Evolutionary conservation across 2,113 vertebrate species (phyloP), one percentile per base, ranked within the genome.

Genomic region (western clawed frog (Xenopus tropicalis)): DNA sequence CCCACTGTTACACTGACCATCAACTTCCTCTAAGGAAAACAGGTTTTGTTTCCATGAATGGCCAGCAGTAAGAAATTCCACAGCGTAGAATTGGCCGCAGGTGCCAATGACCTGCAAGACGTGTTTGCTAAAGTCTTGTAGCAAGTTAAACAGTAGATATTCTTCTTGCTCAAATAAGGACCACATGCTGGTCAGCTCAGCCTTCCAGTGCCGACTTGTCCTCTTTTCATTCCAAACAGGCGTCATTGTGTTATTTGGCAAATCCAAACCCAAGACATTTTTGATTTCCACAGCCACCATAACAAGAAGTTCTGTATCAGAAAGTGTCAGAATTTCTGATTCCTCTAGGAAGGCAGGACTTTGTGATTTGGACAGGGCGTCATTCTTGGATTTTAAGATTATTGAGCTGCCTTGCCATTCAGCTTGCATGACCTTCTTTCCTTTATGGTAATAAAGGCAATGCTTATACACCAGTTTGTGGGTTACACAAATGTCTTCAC

Each of bases 71-170:
- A 99, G 88, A 79, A 89, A 93, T 85, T 99, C 97, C 77, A 99
- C 95, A 0, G 95, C 95, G 5, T 99, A 99, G 76, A 99, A 99
- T 66, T 98, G 96, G 64, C 97, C 97, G 16, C 97, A 99, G 79
- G 97, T 96, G 61, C 97, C 97, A 81, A 98, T 77, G 46, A 99
- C 93, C 14, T 89, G 92, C 65, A 91, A 90, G 61, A 98, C 89
- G 0, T 99, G 97, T 69, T 82, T 88, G 79, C 95, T 97, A 62
- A 95, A 88, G 83, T 93, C 95, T 84, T 94, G 96, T 66, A 99
- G 87, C 61, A 96, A 86, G 78, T 90, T 91, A 77, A 99, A 91
- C 77, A 96, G 93, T 61, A 94, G 88, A 48, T 96, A 98, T 85
- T 99, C 97, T 83, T 97, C 96, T 83, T 99, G 97, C 83, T 96